phyloP scores from a whole-genome alignment of 2,888 invertebrate species.

The Rhodophaea formosa region DNA sequence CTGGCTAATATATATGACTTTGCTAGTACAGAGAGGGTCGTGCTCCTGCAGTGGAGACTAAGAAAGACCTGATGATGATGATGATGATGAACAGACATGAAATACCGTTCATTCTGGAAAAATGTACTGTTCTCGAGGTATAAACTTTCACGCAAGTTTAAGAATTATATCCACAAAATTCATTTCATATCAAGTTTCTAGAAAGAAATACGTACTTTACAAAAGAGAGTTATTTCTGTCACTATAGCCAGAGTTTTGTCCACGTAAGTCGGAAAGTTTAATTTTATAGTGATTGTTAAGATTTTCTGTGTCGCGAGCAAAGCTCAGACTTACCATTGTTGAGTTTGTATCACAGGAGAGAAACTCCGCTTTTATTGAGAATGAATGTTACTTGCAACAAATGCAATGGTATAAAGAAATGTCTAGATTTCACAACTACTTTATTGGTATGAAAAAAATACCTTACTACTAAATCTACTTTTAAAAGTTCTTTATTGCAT shows the following conservation, averaged over 20 bases:
- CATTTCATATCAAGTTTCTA: not conserved
- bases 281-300: slow-evolving; percentile 15
- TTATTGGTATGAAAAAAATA: too few species aligned
- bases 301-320: slow-evolving; percentile 9
- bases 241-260: not conserved
- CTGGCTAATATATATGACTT: too few species aligned
- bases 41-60: too few species aligned
- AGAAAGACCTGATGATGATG: too few species aligned
- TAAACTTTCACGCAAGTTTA: not conserved
- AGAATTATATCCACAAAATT: not conserved
- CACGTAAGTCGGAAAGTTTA: slow-evolving; percentile 11
- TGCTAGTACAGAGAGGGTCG: too few species aligned
- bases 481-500: too few species aligned
- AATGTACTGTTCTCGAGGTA: too few species aligned
- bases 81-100: too few species aligned
- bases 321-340: not conserved
- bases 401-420: not conserved
- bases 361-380: slow-evolving; percentile 3
- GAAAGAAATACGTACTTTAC: not conserved
- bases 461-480: too few species aligned
- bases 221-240: slow-evolving; percentile 4
- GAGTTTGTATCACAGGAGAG: slow-evolving; percentile 5
- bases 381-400: not conserved
- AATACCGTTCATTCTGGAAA: too few species aligned
- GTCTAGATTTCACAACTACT: too few species aligned